Evolutionary conservation across 2,888 invertebrate genomes (phyloP).

Genomic region (Periphyllus acericola): DNA sequence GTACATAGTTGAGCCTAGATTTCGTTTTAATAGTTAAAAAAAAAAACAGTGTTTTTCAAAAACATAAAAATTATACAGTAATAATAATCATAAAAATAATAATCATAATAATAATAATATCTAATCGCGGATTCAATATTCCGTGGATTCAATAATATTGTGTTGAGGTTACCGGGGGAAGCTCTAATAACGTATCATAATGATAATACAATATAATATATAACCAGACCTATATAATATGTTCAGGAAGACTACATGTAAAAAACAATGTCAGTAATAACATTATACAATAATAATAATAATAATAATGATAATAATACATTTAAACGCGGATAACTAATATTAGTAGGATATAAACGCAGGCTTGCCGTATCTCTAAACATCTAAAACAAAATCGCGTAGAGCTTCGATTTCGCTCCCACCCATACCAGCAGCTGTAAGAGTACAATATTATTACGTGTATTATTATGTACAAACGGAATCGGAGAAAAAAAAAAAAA

Average conservation of each 20-base stretch:
- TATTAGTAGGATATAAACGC: slow-evolving; percentile 52
- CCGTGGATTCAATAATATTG: background rate
- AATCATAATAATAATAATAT: background rate
- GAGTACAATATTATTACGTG: background rate
- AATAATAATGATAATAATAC: slow-evolving; percentile 45
- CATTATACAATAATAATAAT: slow-evolving; percentile 45
- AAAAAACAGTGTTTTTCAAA: background rate
- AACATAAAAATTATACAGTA: background rate
- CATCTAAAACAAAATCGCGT: background rate
- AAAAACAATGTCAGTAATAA: slow-evolving; percentile 36
- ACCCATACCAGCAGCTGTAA: background rate
- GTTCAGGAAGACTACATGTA: slow-evolving; percentile 44
- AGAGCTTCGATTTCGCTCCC: slow-evolving; percentile 8
- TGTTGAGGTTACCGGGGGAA: slow-evolving; percentile 31
- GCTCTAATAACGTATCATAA: slow-evolving; percentile 20
- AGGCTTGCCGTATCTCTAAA: slow-evolving; percentile 15
- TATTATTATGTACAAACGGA: slow-evolving; percentile 22
- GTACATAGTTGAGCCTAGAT: slow-evolving; percentile 49
- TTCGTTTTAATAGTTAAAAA: background rate
- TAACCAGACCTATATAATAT: slow-evolving; percentile 33
- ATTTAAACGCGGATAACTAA: slow-evolving; percentile 46
- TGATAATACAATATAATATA: background rate
- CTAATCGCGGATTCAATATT: background rate
- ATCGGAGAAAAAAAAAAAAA: slow-evolving; percentile 17
- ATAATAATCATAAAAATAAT: slow-evolving; percentile 9